These are phyloP conservation scores for Tanypteryx hageni DNA, from an alignment of 2,888 invertebrate species.

Conservation along the genomic window DNA sequence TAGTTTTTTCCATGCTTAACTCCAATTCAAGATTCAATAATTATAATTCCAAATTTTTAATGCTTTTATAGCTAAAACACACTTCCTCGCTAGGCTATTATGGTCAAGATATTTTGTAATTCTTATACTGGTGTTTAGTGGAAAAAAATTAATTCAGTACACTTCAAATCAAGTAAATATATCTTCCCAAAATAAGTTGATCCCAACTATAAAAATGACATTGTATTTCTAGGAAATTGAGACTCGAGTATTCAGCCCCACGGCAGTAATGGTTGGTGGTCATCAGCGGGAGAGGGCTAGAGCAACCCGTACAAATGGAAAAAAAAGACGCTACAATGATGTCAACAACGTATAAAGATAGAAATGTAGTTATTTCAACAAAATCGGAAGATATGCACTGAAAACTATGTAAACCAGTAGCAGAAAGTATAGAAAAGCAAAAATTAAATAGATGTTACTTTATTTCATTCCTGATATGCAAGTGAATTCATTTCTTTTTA, in stretches of 20 bases:
- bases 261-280: conserved; percentile 71
- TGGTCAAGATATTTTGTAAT: no score
- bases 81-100: no score
- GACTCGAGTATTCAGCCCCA: conserved; percentile 77
- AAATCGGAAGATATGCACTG: not conserved
- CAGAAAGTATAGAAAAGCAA: not conserved
- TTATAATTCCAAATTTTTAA: not conserved
- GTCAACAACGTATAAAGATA: conserved; percentile 4
- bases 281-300: conserved; percentile 69
- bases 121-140: no score
- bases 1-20: not conserved
- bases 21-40: not conserved
- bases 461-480: no score
- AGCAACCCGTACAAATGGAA: conserved; percentile 24
- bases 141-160: no score
- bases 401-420: not conserved
- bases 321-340: conserved; percentile 63
- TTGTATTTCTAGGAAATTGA: conserved; percentile 74
- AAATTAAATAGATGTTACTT: not conserved
- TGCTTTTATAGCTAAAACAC: not conserved
- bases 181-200: not conserved
- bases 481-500: no score
- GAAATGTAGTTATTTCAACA: not conserved
- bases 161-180: not conserved
- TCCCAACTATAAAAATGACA: conserved; percentile 1